Evolutionary conservation across 2,797 vertebrate genomes (phyloP).

Genomic region (Salarias fasciatus): DNA sequence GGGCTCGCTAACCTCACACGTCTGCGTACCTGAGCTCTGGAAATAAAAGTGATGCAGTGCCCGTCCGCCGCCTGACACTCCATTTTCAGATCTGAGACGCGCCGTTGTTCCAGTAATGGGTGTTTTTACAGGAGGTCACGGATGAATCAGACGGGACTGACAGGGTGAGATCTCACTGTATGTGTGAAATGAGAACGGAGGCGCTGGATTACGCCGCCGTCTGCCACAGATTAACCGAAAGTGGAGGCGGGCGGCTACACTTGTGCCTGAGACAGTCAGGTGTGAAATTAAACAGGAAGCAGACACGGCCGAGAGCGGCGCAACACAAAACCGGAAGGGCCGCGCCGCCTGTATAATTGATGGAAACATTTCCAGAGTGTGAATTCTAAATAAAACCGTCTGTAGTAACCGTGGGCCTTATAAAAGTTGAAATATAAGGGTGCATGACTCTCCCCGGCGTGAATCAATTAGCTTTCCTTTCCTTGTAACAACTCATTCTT

Average conservation of each 20-base stretch:
- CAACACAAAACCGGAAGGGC: slow-evolving; percentile 45
- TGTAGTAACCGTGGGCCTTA: neutral
- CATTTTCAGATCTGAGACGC: slow-evolving; percentile 29
- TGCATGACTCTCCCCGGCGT: too few species aligned
- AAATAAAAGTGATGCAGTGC: slow-evolving; percentile 1
- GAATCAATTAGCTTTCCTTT: too few species aligned
- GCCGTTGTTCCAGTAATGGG: slow-evolving; percentile 31
- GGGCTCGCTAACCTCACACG: slow-evolving; percentile 10
- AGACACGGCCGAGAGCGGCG: slow-evolving; percentile 54
- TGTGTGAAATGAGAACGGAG: slow-evolving; percentile 43
- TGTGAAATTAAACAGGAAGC: slow-evolving; percentile 85
- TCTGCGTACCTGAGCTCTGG: neutral
- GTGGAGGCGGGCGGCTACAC: slow-evolving; percentile 54
- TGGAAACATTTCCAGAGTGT: slow-evolving; percentile 51
- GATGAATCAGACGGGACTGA: slow-evolving; percentile 51
- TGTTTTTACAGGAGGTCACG: slow-evolving; percentile 43
- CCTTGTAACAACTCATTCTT: too few species aligned
- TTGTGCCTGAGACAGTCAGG: slow-evolving; percentile 68
- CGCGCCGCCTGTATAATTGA: slow-evolving; percentile 62
- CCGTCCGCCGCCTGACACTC: slow-evolving; percentile 4
- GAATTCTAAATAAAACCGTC: slow-evolving; percentile 11
- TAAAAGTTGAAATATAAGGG: slow-evolving; percentile 1
- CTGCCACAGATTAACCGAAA: slow-evolving; percentile 61
- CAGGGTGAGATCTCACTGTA: slow-evolving; percentile 48
- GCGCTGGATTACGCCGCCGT: slow-evolving; percentile 14